These are phyloP conservation scores for Ametastegia equiseti DNA, from an alignment of 2,888 invertebrate genomes.

Conservation along the genomic window DNA sequence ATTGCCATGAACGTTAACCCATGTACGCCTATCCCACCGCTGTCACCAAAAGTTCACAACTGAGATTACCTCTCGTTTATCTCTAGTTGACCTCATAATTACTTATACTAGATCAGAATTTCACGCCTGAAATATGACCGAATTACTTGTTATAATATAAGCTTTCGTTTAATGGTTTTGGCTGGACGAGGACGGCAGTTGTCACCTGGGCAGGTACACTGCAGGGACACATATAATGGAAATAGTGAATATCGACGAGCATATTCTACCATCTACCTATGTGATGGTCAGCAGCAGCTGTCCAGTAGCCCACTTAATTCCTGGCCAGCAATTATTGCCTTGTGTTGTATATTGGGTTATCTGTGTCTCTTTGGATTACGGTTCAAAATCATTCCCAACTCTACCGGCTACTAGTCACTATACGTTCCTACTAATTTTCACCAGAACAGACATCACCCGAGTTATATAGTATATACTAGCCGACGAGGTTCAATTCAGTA, in stretches of 20 bases:
- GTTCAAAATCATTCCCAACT: constrained; percentile 30
- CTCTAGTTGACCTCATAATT: constrained; percentile 18
- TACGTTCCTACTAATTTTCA: constrained; percentile 28
- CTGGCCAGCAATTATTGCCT: constrained; percentile 28
- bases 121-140: not conserved
- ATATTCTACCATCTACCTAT: not conserved
- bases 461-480: constrained; percentile 12
- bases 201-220: not conserved
- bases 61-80: constrained; percentile 13
- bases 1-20: constrained; percentile 13
- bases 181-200: not conserved
- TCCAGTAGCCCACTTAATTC: constrained; percentile 23
- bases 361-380: constrained; percentile 32
- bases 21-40: constrained; percentile 20
- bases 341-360: constrained; percentile 34
- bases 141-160: not conserved
- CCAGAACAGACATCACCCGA: not conserved
- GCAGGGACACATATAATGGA: not conserved
- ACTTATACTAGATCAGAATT: not conserved
- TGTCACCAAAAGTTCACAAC: constrained; percentile 30
- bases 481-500: constrained; percentile 36
- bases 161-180: not conserved
- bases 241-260: constrained; percentile 14
- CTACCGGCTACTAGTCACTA: not conserved
- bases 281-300: not conserved